phyloP scores from a whole-genome alignment of 2,888 invertebrate species.

The Pollenia amentaria region DNA sequence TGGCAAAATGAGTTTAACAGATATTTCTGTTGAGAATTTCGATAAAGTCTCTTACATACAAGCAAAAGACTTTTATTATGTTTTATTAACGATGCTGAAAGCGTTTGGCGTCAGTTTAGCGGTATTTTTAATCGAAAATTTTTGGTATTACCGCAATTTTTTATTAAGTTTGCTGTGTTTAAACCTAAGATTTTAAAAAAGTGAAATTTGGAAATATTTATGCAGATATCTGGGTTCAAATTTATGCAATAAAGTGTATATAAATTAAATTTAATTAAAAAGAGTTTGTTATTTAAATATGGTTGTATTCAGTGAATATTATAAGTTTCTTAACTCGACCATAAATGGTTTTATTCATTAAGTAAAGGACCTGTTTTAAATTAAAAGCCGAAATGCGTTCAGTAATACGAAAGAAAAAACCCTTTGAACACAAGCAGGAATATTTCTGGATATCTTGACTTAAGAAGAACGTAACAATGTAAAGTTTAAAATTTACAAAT shows the following conservation, averaged over 20 bases:
- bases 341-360: no score
- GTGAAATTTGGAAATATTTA: not conserved
- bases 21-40: conserved; percentile 20
- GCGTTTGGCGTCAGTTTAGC: conserved; percentile 42
- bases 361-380: no score
- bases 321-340: no score
- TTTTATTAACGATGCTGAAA: conserved; percentile 37
- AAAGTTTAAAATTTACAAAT: no score
- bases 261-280: not conserved
- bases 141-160: conserved; percentile 55
- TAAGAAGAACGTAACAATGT: no score
- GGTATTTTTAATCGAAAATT: conserved; percentile 47
- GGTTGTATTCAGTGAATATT: no score
- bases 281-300: not conserved
- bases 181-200: conserved; percentile 30
- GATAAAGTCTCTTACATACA: conserved; percentile 15
- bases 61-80: conserved; percentile 54
- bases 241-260: no score
- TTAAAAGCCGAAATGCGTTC: no score
- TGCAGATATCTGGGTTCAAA: no score
- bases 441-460: no score
- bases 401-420: no score
- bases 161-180: conserved; percentile 33
- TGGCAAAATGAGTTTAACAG: conserved; percentile 60
- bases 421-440: no score